Base-by-base conservation (phyloP, 2,888 invertebrate genomes). In the Zhuqinia jingwanae region DNA sequence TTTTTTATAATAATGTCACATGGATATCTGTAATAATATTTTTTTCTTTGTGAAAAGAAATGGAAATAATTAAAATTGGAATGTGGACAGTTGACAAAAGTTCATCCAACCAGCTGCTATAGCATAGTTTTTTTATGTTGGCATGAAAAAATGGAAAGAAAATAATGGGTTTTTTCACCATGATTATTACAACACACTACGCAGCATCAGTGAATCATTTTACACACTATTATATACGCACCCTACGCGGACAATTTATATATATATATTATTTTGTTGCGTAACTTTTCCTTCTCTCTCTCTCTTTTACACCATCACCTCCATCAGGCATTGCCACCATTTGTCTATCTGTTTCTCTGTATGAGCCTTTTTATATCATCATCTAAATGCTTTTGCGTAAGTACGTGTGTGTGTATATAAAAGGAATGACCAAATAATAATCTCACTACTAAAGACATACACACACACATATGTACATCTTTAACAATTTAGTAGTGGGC, bases 381-480 rank as follows among this genome's bases (percentile, higher is more conserved):
- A 36, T 36, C 8, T 3, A 25, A 77, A 22, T 17, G 36, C 42
- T 17, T 75, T 85, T 85, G n/a, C n/a, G n/a, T n/a, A n/a, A n/a
- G n/a, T n/a, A n/a, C n/a, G n/a, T n/a, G n/a, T n/a, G 73, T 87
- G 65, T 65, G 76, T 77, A 56, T 77, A 70, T 53, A 81, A 83
- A 80, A 68, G 58, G 68, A 88, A 88, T 88, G 83, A 75, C 83
- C 88, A 83, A 88, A 88, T 88, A 78, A 85, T 82, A 81, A 60
- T 17, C 63, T 60, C n/a, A 27, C 78, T 50, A 17, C 45, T 47
- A 30, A 50, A 50, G 50, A 15, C n/a, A 36, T 42, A n/a, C 17
- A 10, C 20, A 56, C 20, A 56, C 2, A 8, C 20, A 56, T 20
- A 56, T 27, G 30, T n/a, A 15, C 15, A 27, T 63, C 20, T 58